phyloP scores from a whole-genome alignment of 2,113 vertebrate genomes.

The Neomonachus schauinslandi region DNA sequence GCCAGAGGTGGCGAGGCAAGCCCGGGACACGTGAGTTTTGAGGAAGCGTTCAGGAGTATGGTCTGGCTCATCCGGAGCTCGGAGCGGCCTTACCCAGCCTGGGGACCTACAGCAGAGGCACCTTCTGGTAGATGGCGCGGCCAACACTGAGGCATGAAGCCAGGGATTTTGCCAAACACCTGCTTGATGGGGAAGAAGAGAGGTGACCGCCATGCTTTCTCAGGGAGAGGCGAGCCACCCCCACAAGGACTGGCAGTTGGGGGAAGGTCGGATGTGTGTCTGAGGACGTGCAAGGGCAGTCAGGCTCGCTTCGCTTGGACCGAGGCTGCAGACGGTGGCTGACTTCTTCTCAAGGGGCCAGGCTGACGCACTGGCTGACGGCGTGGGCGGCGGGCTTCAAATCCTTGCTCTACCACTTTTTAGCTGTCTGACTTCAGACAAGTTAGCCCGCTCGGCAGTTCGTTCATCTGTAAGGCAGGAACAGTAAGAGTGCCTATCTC shows the following conservation, averaged over 20 bases:
- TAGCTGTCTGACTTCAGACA: not conserved
- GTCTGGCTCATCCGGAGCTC: not conserved
- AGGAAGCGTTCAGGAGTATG: not conserved
- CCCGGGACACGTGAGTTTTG: not conserved
- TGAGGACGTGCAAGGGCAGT: fast-evolving
- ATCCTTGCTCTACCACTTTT: not conserved
- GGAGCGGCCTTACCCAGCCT: not conserved
- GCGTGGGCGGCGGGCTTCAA: not conserved
- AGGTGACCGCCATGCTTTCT: not conserved
- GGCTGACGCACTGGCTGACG: fast-evolving
- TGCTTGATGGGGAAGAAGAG: not conserved
- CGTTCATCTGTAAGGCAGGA: not conserved
- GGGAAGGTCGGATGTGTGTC: not conserved
- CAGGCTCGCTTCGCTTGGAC: not conserved
- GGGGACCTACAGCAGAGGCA: fast-evolving
- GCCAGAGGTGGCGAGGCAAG: fast-evolving
- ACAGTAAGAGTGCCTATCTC: fast-evolving
- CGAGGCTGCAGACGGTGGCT: not conserved
- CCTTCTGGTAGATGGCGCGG: fast-evolving
- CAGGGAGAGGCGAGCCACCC: not conserved
- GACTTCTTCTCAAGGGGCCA: too few species aligned
- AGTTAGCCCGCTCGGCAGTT: not conserved
- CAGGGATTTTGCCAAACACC: not conserved
- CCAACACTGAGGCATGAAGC: fast-evolving
- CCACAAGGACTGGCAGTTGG: not conserved